Conservation (phyloP, 2,113 vertebrate genomes). For the Eurypyga helias region DNA sequence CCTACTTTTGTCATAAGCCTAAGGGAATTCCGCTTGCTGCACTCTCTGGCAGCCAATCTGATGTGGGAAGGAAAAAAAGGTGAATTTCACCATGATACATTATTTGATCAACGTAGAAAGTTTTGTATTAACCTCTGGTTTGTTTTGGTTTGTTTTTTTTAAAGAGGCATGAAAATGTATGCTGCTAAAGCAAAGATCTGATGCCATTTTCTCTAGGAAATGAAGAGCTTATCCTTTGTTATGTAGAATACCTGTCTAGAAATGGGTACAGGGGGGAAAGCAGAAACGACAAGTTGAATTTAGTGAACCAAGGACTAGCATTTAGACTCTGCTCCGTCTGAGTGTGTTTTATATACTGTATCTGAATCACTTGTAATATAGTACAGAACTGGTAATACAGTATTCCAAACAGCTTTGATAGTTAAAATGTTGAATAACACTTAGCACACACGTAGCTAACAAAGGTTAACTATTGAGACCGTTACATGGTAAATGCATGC, state of each 20-base stretch:
- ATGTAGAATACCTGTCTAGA: neutral
- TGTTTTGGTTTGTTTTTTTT: too few relatives aligned
- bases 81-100: neutral
- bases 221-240: neutral
- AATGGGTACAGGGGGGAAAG: neutral
- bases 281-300: neutral
- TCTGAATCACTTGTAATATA: neutral
- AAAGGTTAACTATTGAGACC: neutral
- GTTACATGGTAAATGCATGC: neutral
- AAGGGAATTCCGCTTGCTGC: constrained; percentile 1
- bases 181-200: neutral
- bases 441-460: fast-evolving
- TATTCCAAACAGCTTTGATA: neutral
- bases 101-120: neutral
- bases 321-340: neutral
- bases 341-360: neutral
- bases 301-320: neutral
- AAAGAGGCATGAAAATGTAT: neutral
- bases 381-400: neutral
- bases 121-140: neutral
- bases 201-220: neutral
- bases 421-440: neutral
- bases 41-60: neutral
- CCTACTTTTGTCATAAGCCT: constrained; percentile 32
- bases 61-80: neutral